Evolutionary conservation across 2,113 vertebrate species (phyloP), one percentile per base, ranked within the genome.

Genomic region (Notothenia coriiceps): DNA sequence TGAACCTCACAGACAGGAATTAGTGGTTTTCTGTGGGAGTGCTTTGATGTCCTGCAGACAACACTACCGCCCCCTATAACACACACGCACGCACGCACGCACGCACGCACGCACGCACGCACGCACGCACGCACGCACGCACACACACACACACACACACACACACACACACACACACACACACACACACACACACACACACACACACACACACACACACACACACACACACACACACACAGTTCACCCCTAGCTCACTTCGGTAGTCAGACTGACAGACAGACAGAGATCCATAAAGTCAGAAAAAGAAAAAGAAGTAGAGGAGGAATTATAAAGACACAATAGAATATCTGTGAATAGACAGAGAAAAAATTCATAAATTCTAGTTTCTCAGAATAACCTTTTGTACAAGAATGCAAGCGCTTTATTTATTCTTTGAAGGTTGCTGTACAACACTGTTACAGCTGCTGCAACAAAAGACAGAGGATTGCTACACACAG

Each of bases 11-110:
- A 86, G 77, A 89, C 81, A 70, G 80, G 79, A 92, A 90, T 86
- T 82, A 87, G 75, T 35, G 20, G 72, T 82, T 82, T 88, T 86
- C 78, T 59, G 66, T 83, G 67, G 59, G 88, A 79, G 77, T 0
- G 11, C 82, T 92, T 91, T 90, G 77, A 93, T 83, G 90, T 87
- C 82, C 62, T 73, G 60, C 75, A 79, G 76, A 88, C 68, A 87
- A 35, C 49, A 71, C 62, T 55, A 14, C 79, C 51, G 17, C 74
- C 79, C 40, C 43, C 8, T 22, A 12, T 22, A 12, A n/a, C 51
- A 40, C 56, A 61, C 22, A 56, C 57, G 7, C 35, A 35, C 6
- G 1, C 35, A 35, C 68, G 46, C 56, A 15, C 25, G n/a, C 54
- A 63, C 51, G 70, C 71, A 50, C 76, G 54, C 56, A 59, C 44